phyloP scores from a whole-genome alignment of 2,113 vertebrate species.

The Lamprotornis superbus region DNA sequence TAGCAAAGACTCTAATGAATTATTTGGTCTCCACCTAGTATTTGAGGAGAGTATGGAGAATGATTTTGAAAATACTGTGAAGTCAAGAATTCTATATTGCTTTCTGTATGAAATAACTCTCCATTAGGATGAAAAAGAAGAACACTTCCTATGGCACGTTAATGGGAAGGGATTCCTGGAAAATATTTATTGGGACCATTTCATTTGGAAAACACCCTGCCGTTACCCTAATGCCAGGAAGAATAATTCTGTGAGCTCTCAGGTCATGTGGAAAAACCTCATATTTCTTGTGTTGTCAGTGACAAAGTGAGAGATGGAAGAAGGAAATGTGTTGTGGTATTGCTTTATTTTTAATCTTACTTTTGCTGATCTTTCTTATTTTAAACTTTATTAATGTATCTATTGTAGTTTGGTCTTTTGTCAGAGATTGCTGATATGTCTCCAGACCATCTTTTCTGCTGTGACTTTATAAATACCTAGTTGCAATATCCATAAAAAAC shows the following conservation, averaged over 20 bases:
- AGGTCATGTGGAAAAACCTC: background rate
- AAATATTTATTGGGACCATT: background rate
- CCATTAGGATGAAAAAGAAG: fast-evolving
- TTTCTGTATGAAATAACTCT: background rate
- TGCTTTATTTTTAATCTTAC: background rate
- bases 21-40: background rate
- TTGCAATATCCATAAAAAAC: background rate
- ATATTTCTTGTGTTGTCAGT: background rate
- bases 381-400: background rate
- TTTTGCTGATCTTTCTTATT: background rate
- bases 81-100: background rate
- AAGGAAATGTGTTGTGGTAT: background rate
- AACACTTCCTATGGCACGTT: background rate
- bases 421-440: background rate
- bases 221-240: background rate
- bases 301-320: background rate
- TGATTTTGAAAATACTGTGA: background rate
- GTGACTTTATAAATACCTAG: background rate
- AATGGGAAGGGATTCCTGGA: background rate
- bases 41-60: background rate
- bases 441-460: background rate
- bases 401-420: background rate
- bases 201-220: background rate
- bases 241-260: background rate
- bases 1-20: background rate